These are phyloP conservation scores for Henricia sp. DNA, from an alignment of 53 echinoderm and acorn worm species.

Conservation along the genomic window DNA sequence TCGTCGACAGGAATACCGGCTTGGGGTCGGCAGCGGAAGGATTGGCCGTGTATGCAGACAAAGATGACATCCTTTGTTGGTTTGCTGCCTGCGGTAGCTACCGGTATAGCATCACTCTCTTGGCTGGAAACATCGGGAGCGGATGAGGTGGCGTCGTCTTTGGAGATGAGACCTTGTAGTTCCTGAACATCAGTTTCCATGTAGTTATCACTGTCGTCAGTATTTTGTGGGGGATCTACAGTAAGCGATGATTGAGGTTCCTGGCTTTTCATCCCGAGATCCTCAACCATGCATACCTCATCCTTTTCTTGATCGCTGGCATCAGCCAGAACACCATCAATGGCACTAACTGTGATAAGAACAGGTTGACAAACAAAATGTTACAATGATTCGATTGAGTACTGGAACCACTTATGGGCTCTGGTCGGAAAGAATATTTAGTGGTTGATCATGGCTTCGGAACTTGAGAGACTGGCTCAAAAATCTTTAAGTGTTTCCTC, in stretches of 20 bases:
- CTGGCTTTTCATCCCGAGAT: no score
- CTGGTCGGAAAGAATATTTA: no score
- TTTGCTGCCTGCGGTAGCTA: not conserved
- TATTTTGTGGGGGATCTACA: not conserved
- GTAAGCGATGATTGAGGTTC: not conserved
- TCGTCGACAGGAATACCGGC: slow-evolving; percentile 31
- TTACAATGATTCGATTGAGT: no score
- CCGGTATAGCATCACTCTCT: not conserved
- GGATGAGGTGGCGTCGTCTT: not conserved
- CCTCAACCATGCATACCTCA: no score
- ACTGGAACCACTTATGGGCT: no score
- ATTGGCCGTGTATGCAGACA: slow-evolving; percentile 54
- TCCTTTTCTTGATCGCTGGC: no score
- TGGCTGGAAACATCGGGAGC: not conserved
- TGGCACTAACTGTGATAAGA: no score
- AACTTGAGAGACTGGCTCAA: no score
- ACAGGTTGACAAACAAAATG: no score
- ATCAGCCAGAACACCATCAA: no score
- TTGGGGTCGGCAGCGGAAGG: slow-evolving; percentile 45
- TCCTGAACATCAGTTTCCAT: not conserved
- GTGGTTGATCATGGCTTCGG: no score
- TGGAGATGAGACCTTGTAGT: not conserved
- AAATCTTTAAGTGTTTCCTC: no score
- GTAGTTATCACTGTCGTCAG: not conserved
- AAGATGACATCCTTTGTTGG: slow-evolving; percentile 28